Evolutionary conservation across 2,113 vertebrate genomes (phyloP), one percentile per base, ranked within the genome.

Genomic region (Sardina pilchardus): DNA sequence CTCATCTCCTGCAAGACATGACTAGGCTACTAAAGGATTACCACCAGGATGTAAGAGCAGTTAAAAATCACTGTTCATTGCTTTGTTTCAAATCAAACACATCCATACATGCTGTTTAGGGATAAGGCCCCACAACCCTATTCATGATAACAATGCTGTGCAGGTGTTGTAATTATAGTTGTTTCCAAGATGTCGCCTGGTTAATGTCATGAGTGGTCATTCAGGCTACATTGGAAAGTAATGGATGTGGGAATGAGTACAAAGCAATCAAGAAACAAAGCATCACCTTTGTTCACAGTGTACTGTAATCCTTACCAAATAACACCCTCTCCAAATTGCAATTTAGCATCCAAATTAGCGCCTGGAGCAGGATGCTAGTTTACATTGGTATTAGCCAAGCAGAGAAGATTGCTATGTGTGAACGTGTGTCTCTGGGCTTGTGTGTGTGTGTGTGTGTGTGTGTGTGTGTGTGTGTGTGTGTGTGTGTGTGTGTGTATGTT

Each of bases 341-440:
- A 86, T 88, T 86, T 87, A 93, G 88, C 90, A 91, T 92, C 67
- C 89, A 88, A 90, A 89, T 89, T 90, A 85, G 89, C 88, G 91
- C 90, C 90, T 91, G 88, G 91, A 89, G 91, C 87, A 88, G 80
- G 87, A 71, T 86, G 85, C 89, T 90, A 89, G 90, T 91, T 93
- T 93, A 89, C 90, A 92, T 88, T 84, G 84, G 67, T 71, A 88
- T 88, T 87, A 89, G 81, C 84, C 67, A 63, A 43, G 81, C 89
- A 87, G 71, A 83, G 59, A 87, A 82, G 86, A 34, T 1, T 44
- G 67, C 14, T 84, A 71, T 78, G 83, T 84, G 83, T 84, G 83
- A 67, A 63, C 63, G 71, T 85, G 85, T 82, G 44, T 83, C 45
- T 83, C 24, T 82, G 83, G 39, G 67, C 56, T 34, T 81, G 84